phyloP scores from a whole-genome alignment of 2,113 vertebrate species.

The Brachyistius frenatus region DNA sequence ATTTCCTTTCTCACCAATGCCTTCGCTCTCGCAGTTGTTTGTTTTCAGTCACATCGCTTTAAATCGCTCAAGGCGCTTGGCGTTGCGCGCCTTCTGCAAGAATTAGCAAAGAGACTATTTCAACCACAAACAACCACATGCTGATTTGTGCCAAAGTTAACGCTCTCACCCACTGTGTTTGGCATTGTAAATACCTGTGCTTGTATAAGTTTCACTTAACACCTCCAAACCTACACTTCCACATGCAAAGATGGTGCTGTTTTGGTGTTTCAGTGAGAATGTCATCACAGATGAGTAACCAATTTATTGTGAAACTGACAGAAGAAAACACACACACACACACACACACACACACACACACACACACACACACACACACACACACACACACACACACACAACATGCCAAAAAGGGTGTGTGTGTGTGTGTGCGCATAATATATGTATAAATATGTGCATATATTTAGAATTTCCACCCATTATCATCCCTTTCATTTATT shows the following conservation, averaged over 20 bases:
- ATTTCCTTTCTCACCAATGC: constrained; percentile 44
- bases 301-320: constrained; percentile 13
- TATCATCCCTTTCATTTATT: constrained; percentile 72
- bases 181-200: constrained; percentile 30
- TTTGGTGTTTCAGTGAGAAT: background rate
- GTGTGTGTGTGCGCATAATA: constrained; percentile 41
- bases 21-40: constrained; percentile 25
- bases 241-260: background rate
- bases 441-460: constrained; percentile 77
- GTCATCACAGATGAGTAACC: background rate
- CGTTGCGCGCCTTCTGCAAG: constrained; percentile 19
- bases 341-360: constrained; percentile 6
- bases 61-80: constrained; percentile 29
- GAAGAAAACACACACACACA: constrained; percentile 16
- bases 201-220: constrained; percentile 16
- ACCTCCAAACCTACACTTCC: background rate
- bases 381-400: constrained; percentile 14
- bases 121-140: constrained; percentile 22
- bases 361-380: background rate
- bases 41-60: constrained; percentile 9
- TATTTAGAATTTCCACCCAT: constrained; percentile 59
- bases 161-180: background rate
- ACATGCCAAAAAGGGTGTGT: background rate
- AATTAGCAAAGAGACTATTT: constrained; percentile 43
- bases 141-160: constrained; percentile 33